A percentile compares a stretch with the other conserved stretches of the same genome.
Evolutionary conservation across 2,113 vertebrate species (phyloP).

Genomic region (Pachycephala philippinensis): DNA sequence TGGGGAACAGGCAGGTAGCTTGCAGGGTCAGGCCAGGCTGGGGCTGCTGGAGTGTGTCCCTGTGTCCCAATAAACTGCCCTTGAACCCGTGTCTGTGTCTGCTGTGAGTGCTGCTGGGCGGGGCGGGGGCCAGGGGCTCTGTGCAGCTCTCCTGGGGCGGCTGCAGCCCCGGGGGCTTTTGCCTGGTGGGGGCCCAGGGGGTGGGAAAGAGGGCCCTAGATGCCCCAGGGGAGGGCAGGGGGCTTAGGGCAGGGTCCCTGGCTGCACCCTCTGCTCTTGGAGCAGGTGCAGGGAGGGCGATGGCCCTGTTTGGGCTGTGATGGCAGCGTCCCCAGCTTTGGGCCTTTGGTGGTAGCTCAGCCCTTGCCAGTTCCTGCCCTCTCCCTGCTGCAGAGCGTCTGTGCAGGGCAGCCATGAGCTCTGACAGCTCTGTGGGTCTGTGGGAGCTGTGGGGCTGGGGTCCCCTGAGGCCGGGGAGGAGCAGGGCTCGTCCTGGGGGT

Average conservation of each 20-base stretch:
- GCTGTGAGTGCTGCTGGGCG: neutral
- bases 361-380: neutral
- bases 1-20: neutral
- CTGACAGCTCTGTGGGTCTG: fast-evolving
- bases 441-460: neutral
- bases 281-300: fast-evolving
- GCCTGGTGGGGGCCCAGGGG: too few relatives aligned
- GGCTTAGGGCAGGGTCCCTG: neutral
- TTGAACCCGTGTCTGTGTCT: neutral
- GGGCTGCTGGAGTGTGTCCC: neutral
- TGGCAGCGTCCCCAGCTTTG: fast-evolving
- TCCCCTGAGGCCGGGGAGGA: neutral
- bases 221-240: neutral
- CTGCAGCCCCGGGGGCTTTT: neutral
- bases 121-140: fast-evolving
- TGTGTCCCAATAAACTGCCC: slow-evolving; percentile 8
- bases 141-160: fast-evolving
- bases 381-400: neutral
- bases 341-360: neutral
- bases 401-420: neutral
- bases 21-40: neutral
- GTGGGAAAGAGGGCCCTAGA: neutral
- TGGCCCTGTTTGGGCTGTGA: neutral
- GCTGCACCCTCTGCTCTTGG: neutral
- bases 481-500: neutral